Conservation (phyloP, 2,888 invertebrate genomes). For the Lycocerus yunnanus region DNA sequence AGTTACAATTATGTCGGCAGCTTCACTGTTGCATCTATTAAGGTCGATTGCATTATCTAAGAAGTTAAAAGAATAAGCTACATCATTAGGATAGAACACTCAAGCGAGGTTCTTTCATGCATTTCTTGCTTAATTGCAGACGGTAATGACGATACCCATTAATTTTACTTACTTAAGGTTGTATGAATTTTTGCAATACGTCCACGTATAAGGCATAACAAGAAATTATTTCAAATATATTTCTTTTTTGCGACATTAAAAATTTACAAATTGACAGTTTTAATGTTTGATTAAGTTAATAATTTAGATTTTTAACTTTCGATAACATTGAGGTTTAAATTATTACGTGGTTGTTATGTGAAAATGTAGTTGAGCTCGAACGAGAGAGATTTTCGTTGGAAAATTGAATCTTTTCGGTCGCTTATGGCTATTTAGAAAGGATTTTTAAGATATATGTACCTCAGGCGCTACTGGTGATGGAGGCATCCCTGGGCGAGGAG, state of each 20-base stretch:
- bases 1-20: neutral
- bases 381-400: neutral
- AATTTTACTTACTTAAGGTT: conserved; percentile 15
- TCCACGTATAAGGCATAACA: conserved; percentile 12
- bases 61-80: neutral
- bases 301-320: neutral
- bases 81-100: neutral
- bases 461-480: conserved; percentile 67
- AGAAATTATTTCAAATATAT: conserved; percentile 10
- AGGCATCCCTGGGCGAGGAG: conserved; percentile 58
- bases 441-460: conserved; percentile 52
- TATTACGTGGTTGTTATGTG: too few relatives aligned
- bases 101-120: conserved; percentile 1
- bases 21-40: neutral
- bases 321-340: neutral
- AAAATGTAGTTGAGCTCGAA: too few relatives aligned
- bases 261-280: neutral
- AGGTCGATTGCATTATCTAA: neutral
- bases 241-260: neutral
- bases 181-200: conserved; percentile 12
- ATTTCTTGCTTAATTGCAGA: conserved; percentile 15
- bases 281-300: neutral
- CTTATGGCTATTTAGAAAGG: neutral
- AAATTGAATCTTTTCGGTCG: neutral
- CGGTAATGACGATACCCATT: conserved; percentile 12